Base-by-base conservation (phyloP, 1,140 invertebrate genomes). In the Microplitis mediator region DNA sequence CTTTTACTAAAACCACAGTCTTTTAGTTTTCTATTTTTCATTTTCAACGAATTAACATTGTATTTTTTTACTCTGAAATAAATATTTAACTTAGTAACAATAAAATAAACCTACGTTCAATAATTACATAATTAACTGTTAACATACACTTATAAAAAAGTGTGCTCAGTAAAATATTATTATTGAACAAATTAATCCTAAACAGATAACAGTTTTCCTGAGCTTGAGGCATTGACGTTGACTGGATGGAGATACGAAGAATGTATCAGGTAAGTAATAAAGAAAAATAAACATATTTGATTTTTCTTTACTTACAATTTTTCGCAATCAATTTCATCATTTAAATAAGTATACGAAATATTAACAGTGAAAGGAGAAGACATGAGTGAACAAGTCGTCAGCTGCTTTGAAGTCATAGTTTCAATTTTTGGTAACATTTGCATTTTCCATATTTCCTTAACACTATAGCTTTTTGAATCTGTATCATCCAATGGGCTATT, bases 371-470 rank as follows among this genome's bases (percentile, higher is more conserved):
- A 88, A 5, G 87, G 85, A 50, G 90, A 89, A 76, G 87, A 78
- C 67, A 83, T 80, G 64, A 80, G 67, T 9, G 76, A 76, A 23
- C 23, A 23, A 77, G 72, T 80, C 67, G 88, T 84, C 52, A 87
- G 86, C 62, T 76, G 77, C 67, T 88, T 89, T 1, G 81, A 82
- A 31, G 89, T 80, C 36, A 77, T 68, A 23, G 83, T 64, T 62
- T 87, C 84, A 67, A 91, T 79, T 69, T 84, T 71, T 11, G 87
- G 81, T 63, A 88, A 84, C 77, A 85, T 77, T 63, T 89, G 82
- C 83, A 88, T 89, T 81, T 92, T 93, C 91, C 91, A 93, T 60
- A 89, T 86, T 76, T 92, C 91, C 83, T 93, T 93, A 0, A 92
- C 75, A 84, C 77, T 81, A 83, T 85, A 76, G 80, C 86, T 73